Conservation (phyloP, 2,888 invertebrate species). For the Drosophila parthenogenetica region DNA sequence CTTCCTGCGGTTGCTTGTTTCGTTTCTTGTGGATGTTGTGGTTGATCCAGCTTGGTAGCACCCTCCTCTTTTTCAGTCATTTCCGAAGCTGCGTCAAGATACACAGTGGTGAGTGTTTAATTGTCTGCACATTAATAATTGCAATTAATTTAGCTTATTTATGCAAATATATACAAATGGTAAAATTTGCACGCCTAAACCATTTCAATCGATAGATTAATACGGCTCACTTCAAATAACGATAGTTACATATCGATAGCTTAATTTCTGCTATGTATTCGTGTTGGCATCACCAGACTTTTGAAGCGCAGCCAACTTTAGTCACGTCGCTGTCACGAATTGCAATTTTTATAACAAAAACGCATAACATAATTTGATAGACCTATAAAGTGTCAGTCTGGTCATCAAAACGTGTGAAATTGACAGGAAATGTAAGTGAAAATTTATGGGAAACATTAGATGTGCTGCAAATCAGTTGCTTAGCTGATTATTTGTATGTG, state of each 20-base stretch:
- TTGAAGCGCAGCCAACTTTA: constrained; percentile 76
- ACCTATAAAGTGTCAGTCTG: constrained; percentile 46
- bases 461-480: neutral
- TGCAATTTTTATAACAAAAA: constrained; percentile 74
- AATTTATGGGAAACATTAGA: neutral
- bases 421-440: constrained; percentile 57
- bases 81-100: constrained; percentile 13
- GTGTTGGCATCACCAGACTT: constrained; percentile 33
- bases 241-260: constrained; percentile 26
- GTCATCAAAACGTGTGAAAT: constrained; percentile 26
- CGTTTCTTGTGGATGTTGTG: constrained; percentile 25
- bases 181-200: constrained; percentile 43
- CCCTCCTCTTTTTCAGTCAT: constrained; percentile 62
- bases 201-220: constrained; percentile 39
- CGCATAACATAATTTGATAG: constrained; percentile 45
- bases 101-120: constrained; percentile 7
- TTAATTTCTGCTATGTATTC: neutral
- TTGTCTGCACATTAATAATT: constrained; percentile 12
- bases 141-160: constrained; percentile 21
- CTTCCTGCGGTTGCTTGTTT: neutral
- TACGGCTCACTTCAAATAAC: constrained; percentile 26
- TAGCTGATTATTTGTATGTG: constrained; percentile 27
- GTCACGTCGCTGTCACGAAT: constrained; percentile 73
- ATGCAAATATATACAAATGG: constrained; percentile 29
- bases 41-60: constrained; percentile 37